phyloP scores from a whole-genome alignment of 2,113 vertebrate genomes.

The Gnathonemus longibarbis region DNA sequence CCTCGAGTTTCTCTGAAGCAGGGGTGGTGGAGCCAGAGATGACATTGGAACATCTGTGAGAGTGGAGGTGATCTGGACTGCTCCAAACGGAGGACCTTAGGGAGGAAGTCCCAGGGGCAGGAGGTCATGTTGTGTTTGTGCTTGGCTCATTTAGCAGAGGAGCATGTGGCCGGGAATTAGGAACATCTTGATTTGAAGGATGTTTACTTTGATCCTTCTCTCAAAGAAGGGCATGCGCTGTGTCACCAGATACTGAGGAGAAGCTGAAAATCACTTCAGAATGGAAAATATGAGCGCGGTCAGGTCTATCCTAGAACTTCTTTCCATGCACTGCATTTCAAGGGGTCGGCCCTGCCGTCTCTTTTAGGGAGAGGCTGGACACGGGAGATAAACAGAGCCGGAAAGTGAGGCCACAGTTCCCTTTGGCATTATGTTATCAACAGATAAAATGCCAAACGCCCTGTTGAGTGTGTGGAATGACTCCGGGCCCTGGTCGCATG shows the following conservation, averaged over 20 bases:
- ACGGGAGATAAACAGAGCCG: neutral
- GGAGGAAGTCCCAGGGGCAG: neutral
- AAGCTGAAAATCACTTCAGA: neutral
- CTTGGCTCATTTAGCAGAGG: neutral
- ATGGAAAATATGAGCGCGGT: neutral
- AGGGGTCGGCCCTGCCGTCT: neutral
- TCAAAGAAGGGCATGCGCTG: neutral
- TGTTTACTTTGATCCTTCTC: neutral
- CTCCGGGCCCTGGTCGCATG: neutral
- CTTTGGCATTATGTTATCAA: constrained; percentile 6
- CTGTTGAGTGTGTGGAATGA: constrained; percentile 4
- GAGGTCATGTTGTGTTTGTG: neutral
- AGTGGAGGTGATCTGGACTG: neutral
- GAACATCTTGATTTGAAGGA: neutral
- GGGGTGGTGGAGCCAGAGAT: neutral
- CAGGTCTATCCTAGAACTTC: neutral
- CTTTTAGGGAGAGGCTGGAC: neutral
- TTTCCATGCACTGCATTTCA: neutral
- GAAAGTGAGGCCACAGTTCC: neutral
- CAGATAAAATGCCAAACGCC: neutral
- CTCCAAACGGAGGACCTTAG: neutral
- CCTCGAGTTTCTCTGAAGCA: neutral
- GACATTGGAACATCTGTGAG: neutral
- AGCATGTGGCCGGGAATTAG: neutral
- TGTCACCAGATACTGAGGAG: neutral